Evolutionary conservation across 2,797 vertebrate species (phyloP).

Genomic region (Callimico goeldii): DNA sequence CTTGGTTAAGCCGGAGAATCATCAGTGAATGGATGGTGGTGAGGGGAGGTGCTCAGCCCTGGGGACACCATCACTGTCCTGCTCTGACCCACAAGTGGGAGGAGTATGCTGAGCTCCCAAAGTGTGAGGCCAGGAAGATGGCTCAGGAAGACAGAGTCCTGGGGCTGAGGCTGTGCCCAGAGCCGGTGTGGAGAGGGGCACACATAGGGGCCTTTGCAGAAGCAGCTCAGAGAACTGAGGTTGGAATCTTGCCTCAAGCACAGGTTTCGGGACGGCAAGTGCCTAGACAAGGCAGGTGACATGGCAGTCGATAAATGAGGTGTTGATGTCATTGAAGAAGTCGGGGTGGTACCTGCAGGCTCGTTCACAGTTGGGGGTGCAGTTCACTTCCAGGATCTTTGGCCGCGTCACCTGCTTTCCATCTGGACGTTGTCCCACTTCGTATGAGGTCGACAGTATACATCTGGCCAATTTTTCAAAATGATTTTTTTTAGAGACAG

Average conservation of each 20-base stretch:
- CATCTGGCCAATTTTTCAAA: neutral
- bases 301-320: constrained; percentile 91
- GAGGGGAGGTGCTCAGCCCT: neutral
- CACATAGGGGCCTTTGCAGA: neutral
- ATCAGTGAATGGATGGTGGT: rapidly evolving
- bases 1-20: neutral
- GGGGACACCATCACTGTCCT: neutral
- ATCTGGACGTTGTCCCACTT: neutral
- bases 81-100: neutral
- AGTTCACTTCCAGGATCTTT: constrained; percentile 96
- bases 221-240: neutral
- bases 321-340: constrained; percentile 95
- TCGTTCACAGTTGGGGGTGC: constrained; percentile 93
- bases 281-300: constrained; percentile 87
- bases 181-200: neutral
- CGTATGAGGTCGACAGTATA: neutral
- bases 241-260: neutral
- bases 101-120: no score
- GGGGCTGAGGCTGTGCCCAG: neutral
- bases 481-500: neutral
- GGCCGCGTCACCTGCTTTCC: constrained; percentile 91
- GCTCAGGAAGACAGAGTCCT: neutral
- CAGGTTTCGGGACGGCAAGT: rapidly evolving
- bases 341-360: constrained; percentile 93
- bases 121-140: rapidly evolving